Base-by-base conservation (phyloP, 2,888 invertebrate genomes). In the Nephrotoma flavescens region DNA sequence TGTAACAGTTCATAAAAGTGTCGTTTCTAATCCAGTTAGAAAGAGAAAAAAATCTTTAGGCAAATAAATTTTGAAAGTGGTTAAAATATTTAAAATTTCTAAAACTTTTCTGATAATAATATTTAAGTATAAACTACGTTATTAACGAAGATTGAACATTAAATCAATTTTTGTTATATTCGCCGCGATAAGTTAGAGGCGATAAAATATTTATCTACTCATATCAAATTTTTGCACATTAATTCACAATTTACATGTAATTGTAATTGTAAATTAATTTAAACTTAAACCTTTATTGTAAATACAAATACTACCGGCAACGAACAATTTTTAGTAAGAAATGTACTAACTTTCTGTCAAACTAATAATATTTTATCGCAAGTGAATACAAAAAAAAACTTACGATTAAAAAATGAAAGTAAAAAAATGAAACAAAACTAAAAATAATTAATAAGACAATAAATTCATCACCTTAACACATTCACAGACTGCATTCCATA, bases 401-500 rank as follows among this genome's bases (percentile, higher is more conserved):
- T 71, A 31, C 7, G 71, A 71, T 71, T 71, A 71, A 31, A 19
- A 41, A 71, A 71, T 71, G 71, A 31, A 71, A 71, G 71, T 31
- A 71, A 71, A 71, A 71, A 71, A 19, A 4, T 31, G 31, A 71
- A 71, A 71, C 7, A 71, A 71, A 71, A 45, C 6, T 86, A 87
- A 87, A 15, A 57, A 45, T 47, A 86, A 47, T 83, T 86, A 41
- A 86, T 41, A 84, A 84, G 11, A 86, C 41, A 84, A 31, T 3
- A 47, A 71, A 86, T 85, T 42, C 9, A 88, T 90, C 92, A 97
- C 97, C 94, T 95, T 95, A 9, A 98, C 95, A 89, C 95, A 95
- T 89, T 89, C 88, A 86, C 91, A 90, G 86, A 92, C 90, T 86
- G 96, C 94, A 86, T 92, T 90, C 98, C 98, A 99, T 89, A 99